Conservation (phyloP, 2,888 invertebrate genomes). For the Hyalella azteca region DNA sequence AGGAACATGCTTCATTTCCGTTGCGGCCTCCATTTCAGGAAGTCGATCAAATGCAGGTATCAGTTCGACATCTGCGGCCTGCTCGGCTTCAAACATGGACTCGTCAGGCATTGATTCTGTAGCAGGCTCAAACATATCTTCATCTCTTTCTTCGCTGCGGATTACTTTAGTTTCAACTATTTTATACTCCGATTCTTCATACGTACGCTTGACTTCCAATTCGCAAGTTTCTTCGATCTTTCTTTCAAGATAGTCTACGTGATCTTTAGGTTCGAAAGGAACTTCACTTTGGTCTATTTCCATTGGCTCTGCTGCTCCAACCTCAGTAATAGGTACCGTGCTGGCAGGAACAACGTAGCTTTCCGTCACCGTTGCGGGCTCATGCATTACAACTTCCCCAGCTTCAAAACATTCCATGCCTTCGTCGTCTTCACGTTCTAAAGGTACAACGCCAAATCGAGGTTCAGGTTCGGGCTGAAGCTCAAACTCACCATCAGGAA, state of each 20-base stretch:
- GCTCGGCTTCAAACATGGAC: too few species aligned
- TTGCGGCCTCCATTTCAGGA: too few species aligned
- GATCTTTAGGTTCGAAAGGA: background rate
- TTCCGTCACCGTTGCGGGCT: constrained; percentile 5
- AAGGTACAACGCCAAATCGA: constrained; percentile 42
- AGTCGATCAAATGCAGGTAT: too few species aligned
- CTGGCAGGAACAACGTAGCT: background rate
- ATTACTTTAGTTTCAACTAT: constrained; percentile 53
- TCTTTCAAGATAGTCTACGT: background rate
- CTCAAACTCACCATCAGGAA: constrained; percentile 48
- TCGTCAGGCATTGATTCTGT: too few species aligned
- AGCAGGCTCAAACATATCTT: background rate
- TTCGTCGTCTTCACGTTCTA: background rate
- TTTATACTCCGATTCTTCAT: constrained; percentile 45
- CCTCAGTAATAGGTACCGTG: constrained; percentile 38
- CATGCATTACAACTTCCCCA: constrained; percentile 21
- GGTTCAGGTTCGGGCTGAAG: constrained; percentile 53
- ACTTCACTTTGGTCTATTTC: constrained; percentile 16
- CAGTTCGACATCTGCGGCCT: too few species aligned
- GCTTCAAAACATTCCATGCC: constrained; percentile 2
- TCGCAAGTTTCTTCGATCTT: constrained; percentile 48
- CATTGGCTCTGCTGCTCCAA: constrained; percentile 31
- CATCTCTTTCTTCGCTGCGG: constrained; percentile 31
- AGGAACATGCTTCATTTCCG: too few species aligned
- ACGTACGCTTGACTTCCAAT: constrained; percentile 48